Evolutionary conservation across 2,888 invertebrate genomes (phyloP).

Genomic region (Amphipoea oculea): DNA sequence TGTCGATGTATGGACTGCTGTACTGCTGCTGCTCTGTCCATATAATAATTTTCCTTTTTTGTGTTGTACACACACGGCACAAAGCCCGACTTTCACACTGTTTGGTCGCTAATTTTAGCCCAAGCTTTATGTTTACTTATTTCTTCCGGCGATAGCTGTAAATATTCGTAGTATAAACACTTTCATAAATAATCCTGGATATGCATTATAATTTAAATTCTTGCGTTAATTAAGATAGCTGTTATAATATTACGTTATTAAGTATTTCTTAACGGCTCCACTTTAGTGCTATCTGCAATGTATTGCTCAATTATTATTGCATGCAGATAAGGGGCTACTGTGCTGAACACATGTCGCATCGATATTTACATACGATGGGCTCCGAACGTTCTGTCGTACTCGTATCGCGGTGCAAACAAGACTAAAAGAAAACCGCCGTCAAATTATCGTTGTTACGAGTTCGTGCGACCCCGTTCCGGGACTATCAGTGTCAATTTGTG

Average conservation of each 20-base stretch:
- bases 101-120: slow-evolving; percentile 81
- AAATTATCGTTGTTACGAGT: slow-evolving; percentile 73
- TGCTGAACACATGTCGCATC: slow-evolving; percentile 49
- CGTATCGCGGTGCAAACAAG: slow-evolving; percentile 51
- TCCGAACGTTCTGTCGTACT: slow-evolving; percentile 48
- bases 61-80: slow-evolving; percentile 64
- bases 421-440: slow-evolving; percentile 70
- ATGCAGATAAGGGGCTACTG: slow-evolving; percentile 69
- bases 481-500: slow-evolving; percentile 76
- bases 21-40: slow-evolving; percentile 28
- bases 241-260: slow-evolving; percentile 33
- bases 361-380: slow-evolving; percentile 64
- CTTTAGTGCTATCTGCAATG: slow-evolving; percentile 62
- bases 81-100: slow-evolving; percentile 67
- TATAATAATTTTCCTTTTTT: slow-evolving; percentile 68
- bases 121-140: slow-evolving; percentile 77
- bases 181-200: slow-evolving; percentile 67
- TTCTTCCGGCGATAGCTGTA: slow-evolving; percentile 81
- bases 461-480: slow-evolving; percentile 71
- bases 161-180: slow-evolving; percentile 78
- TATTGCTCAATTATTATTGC: slow-evolving; percentile 75
- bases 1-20: slow-evolving; percentile 11
- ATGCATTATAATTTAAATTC: slow-evolving; percentile 60
- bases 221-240: slow-evolving; percentile 57
- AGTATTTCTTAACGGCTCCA: slow-evolving; percentile 61